Evolutionary conservation across 2,888 invertebrate genomes (phyloP), one percentile per base, ranked within the genome.

Genomic region (Bombyx huttoni): DNA sequence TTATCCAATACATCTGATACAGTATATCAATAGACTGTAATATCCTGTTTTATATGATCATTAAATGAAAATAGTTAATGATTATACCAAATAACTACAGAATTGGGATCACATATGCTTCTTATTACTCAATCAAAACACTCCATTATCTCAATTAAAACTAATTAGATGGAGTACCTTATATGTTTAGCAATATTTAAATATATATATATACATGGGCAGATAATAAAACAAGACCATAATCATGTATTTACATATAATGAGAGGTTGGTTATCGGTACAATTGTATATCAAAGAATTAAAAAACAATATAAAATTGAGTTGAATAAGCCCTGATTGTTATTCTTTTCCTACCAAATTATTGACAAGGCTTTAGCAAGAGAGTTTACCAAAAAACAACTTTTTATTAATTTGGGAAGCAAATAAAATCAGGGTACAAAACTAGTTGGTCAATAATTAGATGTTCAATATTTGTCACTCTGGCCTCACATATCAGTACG

Each of bases 401-500:
- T 10, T 1, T 40, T 3, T 40, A 40, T 40, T 12, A n/a, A n/a
- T 8, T 40, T 40, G 12, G n/a, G n/a, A 10, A 40, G 12, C 49
- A 24, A 24, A 24, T 40, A 3, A 13, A 49, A 12, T n/a, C 49
- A 9, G 34, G 13, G 7, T 34, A 10, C 40, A 12, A 8, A 40
- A 12, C 52, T 52, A 52, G 54, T 54, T 60, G 63, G 64, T 62
- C 58, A 66, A 59, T 67, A 62, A 66, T 71, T 72, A 70, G 61
- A 63, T 65, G 65, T 68, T 73, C 67, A 63, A 69, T 81, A 82
- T 82, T 78, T 83, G 82, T 79, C 73, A 74, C 68, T 49, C 55
- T 70, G 70, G 69, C 73, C 72, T 64, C 73, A 65, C 68, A 58
- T 87, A 87, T 87, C 86, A 69, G 71, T 59, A 65, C 73, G 73